Percentiles rank a stretch among this genome's conserved stretches.
These are phyloP conservation scores for Esperia sulphurella DNA, from an alignment of 2,888 invertebrate species.

Conservation along the genomic window DNA sequence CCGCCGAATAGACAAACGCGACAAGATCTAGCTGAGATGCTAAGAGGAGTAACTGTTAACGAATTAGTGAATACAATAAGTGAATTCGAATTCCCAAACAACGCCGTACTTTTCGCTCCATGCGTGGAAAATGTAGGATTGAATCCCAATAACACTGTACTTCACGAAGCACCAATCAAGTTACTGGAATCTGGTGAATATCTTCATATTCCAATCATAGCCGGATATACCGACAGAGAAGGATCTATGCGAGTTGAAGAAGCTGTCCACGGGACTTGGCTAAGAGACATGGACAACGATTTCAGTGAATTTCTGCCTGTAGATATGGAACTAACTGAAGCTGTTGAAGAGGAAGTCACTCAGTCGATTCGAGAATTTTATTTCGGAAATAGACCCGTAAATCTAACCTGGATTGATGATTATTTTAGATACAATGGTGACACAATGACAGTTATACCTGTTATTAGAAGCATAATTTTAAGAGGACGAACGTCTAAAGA, in stretches of 20 bases:
- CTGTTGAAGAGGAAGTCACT: slow-evolving; percentile 25
- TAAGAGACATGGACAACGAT: slow-evolving; percentile 48
- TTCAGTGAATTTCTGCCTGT: slow-evolving; percentile 56
- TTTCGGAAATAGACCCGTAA: slow-evolving; percentile 38
- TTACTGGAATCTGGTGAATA: slow-evolving; percentile 48
- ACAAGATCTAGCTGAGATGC: slow-evolving; percentile 2
- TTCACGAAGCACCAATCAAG: slow-evolving; percentile 51
- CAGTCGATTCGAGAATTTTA: slow-evolving; percentile 46
- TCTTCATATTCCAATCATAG: slow-evolving; percentile 51
- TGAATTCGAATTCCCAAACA: slow-evolving; percentile 47
- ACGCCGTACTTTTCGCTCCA: slow-evolving; percentile 60
- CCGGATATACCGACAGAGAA: slow-evolving; percentile 55
- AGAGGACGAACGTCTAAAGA: slow-evolving; percentile 43
- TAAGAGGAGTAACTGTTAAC: slow-evolving; percentile 35
- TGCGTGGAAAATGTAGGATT: slow-evolving; percentile 52
- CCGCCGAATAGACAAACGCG: too few species aligned
- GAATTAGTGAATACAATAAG: slow-evolving; percentile 35
- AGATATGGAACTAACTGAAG: slow-evolving; percentile 41
- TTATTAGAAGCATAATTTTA: slow-evolving; percentile 47
- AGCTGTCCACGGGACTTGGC: slow-evolving; percentile 41
- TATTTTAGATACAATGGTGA: slow-evolving; percentile 63
- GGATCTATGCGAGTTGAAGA: slow-evolving; percentile 54
- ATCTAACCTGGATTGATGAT: slow-evolving; percentile 49
- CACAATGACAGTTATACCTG: slow-evolving; percentile 45
- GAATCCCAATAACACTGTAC: slow-evolving; percentile 37